Percentiles rank a stretch among this genome's conserved stretches.
These are phyloP conservation scores for Danionella dracula DNA, from an alignment of 2,797 vertebrate genomes.

Conservation along the genomic window DNA sequence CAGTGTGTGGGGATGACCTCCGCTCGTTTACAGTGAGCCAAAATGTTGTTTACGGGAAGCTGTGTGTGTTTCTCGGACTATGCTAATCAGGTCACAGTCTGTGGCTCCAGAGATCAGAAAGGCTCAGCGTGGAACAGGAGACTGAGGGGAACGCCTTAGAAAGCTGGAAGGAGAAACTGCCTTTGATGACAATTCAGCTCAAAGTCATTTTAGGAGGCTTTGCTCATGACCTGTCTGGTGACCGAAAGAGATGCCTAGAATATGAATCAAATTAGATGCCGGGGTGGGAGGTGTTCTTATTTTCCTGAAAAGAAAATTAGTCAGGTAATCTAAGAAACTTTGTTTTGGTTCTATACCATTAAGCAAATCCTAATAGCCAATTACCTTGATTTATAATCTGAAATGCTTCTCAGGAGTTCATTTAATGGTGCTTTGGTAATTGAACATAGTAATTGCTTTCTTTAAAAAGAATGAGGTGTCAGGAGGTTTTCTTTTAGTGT, in stretches of 20 bases:
- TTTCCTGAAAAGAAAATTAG: constrained; percentile 28
- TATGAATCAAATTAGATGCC: background rate
- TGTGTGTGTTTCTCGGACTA: constrained; percentile 41
- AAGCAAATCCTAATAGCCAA: constrained; percentile 76
- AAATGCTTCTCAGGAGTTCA: constrained; percentile 67
- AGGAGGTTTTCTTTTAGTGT: background rate
- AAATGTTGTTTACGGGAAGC: constrained; percentile 37
- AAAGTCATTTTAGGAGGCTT: constrained; percentile 37
- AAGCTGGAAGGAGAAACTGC: constrained; percentile 33
- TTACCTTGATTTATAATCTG: constrained; percentile 74
- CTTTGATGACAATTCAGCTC: constrained; percentile 45
- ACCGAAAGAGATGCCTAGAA: constrained; percentile 16
- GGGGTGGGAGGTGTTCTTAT: background rate
- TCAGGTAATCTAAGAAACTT: constrained; percentile 25
- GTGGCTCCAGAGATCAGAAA: constrained; percentile 44
- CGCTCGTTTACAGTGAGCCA: constrained; percentile 18
- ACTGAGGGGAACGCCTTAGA: constrained; percentile 32
- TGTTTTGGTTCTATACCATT: constrained; percentile 64
- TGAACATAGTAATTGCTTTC: constrained; percentile 66
- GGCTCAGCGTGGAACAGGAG: constrained; percentile 31
- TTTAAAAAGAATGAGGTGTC: constrained; percentile 56
- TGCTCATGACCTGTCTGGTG: constrained; percentile 32
- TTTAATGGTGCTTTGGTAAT: constrained; percentile 66
- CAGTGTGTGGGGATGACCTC: constrained; percentile 35
- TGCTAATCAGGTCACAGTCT: constrained; percentile 46